Evolutionary conservation across 30 jellyfish, hydroid and myxozoan species (phyloP), one percentile per base, ranked within the genome.

Genomic region (Turritopsis dohrnii): DNA sequence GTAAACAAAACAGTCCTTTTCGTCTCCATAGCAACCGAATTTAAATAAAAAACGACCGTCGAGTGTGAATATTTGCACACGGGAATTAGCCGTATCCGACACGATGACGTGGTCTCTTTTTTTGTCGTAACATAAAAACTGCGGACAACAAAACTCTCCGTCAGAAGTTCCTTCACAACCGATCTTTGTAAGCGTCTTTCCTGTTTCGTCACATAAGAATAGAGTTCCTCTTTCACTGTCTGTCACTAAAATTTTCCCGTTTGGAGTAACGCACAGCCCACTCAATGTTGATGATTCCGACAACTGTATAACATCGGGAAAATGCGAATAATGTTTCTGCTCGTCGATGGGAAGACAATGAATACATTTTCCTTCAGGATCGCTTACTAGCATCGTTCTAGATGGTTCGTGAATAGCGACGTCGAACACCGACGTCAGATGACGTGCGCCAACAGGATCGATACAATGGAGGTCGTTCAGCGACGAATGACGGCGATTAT

Each of bases 121-220:
- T n/a, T 30, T n/a, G 65, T 79, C 89, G 77, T 75, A 79, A 41
- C 82, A 54, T 16, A 85, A 17, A 30, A 71, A 85, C 30, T 85
- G 89, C 16, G 92, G 92, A n/a, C 19, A 1, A 66, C 89, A 23
- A 31, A 85, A 85, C 76, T 85, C 71, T 18, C 83, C 90, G 1
- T 25, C 31, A 18, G 26, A n/a, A 41, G 52, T 21, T 25, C 89
- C 89, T 1, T 83, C 89, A 9, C 66, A 19, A 21, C 92, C 92
- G 69, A 85, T 53, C 4, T 28, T 28, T 7, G 71, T 31, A 20
- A n/a, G 26, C 5, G 79, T 18, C 18, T 85, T 31, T 19, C 92
- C 92, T 18, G 79, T 0, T 4, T 23, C 19, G 21, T 85, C 84
- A 79, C 87, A 85, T 60, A 85, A 53, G 26, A 21, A 18, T 8